Percentiles rank a stretch among this genome's conserved stretches.
Evolutionary conservation across 2,113 vertebrate genomes (phyloP).

Genomic region (Upupa epops): DNA sequence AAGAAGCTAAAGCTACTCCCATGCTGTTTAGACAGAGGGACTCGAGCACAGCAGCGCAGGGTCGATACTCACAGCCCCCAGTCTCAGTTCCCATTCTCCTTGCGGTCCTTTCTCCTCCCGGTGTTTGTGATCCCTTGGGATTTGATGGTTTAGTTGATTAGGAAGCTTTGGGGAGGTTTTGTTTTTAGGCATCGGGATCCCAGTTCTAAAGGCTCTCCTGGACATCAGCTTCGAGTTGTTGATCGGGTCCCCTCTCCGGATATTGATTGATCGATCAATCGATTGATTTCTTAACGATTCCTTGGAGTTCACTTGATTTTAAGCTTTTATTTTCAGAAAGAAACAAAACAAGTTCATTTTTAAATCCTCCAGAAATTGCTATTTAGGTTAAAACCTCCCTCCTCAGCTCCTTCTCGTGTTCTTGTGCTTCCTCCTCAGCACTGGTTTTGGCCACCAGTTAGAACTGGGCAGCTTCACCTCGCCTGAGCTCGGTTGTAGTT

Average conservation of each 20-base stretch:
- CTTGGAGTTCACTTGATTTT: conserved; percentile 66
- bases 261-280: conserved; percentile 25
- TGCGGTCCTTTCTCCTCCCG: conserved; percentile 16
- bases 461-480: neutral
- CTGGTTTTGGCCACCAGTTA: neutral
- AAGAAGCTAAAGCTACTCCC: conserved; percentile 59
- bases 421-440: no score
- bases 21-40: conserved; percentile 49
- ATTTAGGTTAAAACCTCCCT: no score
- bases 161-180: no score
- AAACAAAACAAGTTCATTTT: neutral
- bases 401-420: no score
- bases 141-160: no score
- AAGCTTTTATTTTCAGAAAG: neutral
- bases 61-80: conserved; percentile 51
- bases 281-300: conserved; percentile 52
- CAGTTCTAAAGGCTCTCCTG: conserved; percentile 49
- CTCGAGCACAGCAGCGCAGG: conserved; percentile 29
- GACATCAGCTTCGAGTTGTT: conserved; percentile 15
- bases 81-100: conserved; percentile 55
- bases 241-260: conserved; percentile 2
- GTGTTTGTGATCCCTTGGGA: conserved; percentile 43
- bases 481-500: neutral
- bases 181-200: conserved; percentile 21
- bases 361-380: no score